phyloP scores from a whole-genome alignment of 2,113 vertebrate species.

The Puntigrus tetrazona region DNA sequence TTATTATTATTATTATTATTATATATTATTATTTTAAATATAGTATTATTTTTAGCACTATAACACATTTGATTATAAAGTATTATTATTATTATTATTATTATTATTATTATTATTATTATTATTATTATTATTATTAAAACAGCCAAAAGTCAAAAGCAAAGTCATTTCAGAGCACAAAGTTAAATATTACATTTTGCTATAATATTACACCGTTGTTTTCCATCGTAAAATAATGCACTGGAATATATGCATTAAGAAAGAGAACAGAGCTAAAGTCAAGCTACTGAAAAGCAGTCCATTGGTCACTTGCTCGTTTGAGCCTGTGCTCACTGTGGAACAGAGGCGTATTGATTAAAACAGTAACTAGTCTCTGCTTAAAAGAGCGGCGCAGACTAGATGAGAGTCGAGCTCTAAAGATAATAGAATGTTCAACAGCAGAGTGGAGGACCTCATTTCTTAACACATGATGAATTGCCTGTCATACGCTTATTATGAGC shows the following conservation, averaged over 20 bases:
- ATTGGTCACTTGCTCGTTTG: background rate
- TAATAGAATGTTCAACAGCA: constrained; percentile 7
- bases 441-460: constrained; percentile 27
- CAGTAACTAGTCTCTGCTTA: background rate
- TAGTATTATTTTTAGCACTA: too few species aligned
- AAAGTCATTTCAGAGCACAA: background rate
- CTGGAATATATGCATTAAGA: background rate
- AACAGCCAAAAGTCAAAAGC: background rate
- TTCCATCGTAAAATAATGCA: background rate
- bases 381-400: background rate
- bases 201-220: background rate
- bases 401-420: background rate
- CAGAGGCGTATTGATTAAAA: background rate
- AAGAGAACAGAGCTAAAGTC: background rate
- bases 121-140: too few species aligned
- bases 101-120: too few species aligned
- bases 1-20: too few species aligned
- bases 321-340: background rate
- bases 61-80: too few species aligned
- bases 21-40: too few species aligned
- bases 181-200: background rate
- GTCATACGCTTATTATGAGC: constrained; percentile 34
- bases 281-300: background rate
- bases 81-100: too few species aligned
- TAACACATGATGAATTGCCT: constrained; percentile 30